These are phyloP conservation scores for Lordiphosa mommai DNA, from an alignment of 1,140 invertebrate species.

Conservation along the genomic window DNA sequence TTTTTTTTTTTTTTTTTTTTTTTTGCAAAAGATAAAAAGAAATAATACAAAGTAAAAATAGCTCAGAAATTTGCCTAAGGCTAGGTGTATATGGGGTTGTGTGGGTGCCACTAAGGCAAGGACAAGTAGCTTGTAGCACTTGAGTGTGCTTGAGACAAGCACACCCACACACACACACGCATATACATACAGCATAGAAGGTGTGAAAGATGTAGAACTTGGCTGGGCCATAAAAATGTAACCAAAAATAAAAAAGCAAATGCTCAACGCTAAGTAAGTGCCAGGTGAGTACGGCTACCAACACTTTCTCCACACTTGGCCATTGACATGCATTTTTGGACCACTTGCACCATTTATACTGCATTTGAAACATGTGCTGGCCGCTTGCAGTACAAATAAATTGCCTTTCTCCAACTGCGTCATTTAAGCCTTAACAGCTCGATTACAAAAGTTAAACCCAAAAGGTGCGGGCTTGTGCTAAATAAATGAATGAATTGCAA, in stretches of 20 bases:
- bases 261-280: slow-evolving; percentile 27
- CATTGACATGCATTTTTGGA: slow-evolving; percentile 37
- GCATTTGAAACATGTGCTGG: too few relatives aligned
- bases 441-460: slow-evolving; percentile 23
- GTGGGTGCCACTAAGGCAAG: slow-evolving; percentile 24
- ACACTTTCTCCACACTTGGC: background rate
- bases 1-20: too few relatives aligned
- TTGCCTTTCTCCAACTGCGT: too few relatives aligned
- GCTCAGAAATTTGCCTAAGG: slow-evolving; percentile 6
- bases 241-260: slow-evolving; percentile 9
- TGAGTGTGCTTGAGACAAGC: slow-evolving; percentile 39
- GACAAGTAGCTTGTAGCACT: slow-evolving; percentile 43
- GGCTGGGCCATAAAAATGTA: background rate
- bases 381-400: slow-evolving; percentile 7
- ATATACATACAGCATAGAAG: background rate
- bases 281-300: too few relatives aligned
- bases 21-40: too few relatives aligned
- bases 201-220: background rate
- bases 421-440: slow-evolving; percentile 22
- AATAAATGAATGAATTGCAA: slow-evolving; percentile 47
- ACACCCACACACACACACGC: slow-evolving; percentile 13
- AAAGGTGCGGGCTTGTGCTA: slow-evolving; percentile 29
- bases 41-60: slow-evolving; percentile 5
- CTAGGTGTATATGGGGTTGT: background rate
- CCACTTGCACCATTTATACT: slow-evolving; percentile 2